Conservation (phyloP, 2,888 invertebrate species). For the Drosophila infuscata region DNA sequence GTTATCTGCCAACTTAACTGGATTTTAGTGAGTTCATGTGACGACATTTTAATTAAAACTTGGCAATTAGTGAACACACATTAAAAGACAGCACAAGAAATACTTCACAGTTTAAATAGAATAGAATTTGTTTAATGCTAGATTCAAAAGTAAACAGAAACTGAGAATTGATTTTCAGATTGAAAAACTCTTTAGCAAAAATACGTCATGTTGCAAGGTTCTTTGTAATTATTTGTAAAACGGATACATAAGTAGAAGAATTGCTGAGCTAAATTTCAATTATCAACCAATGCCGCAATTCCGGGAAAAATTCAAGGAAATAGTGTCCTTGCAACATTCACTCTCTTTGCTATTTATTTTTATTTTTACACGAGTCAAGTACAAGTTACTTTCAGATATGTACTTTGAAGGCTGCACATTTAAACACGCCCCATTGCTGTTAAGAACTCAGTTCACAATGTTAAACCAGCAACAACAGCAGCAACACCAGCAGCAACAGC, state of each 20-base stretch:
- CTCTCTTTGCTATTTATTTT: background rate
- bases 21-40: conserved; percentile 37
- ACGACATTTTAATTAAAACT: conserved; percentile 77
- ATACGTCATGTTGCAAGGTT: background rate
- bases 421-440: conserved; percentile 1
- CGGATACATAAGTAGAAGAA: background rate
- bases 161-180: background rate
- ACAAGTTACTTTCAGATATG: background rate
- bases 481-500: too few species aligned
- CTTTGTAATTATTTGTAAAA: background rate
- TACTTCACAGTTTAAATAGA: background rate
- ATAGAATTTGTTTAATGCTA: background rate
- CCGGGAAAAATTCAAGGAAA: background rate
- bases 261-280: background rate
- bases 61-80: conserved; percentile 31
- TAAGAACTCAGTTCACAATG: background rate
- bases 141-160: background rate
- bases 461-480: background rate
- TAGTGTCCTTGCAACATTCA: background rate
- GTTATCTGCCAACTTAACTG: conserved; percentile 39
- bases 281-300: background rate
- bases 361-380: background rate
- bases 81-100: background rate
- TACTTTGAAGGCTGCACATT: background rate
- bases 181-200: background rate